A percentile compares a stretch with the other conserved stretches of the same genome.
phyloP scores from a whole-genome alignment of 2,797 vertebrate genomes.

The Echiichthys vipera region DNA sequence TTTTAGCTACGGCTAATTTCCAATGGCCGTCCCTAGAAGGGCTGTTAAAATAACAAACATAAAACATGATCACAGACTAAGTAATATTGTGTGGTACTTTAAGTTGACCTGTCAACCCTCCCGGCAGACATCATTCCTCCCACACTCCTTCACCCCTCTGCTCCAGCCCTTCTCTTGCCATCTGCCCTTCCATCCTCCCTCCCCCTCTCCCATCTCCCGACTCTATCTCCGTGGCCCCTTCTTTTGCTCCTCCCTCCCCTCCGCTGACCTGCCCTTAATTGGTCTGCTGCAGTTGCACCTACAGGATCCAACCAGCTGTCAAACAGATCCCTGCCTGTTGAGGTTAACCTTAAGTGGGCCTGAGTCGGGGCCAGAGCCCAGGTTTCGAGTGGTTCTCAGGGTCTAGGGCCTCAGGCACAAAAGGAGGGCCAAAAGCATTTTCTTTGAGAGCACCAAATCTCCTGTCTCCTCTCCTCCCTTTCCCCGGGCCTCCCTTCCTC shows the following conservation, averaged over 20 bases:
- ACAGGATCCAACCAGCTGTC: constrained; percentile 64
- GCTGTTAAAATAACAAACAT: no score
- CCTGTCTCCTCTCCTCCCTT: constrained; percentile 66
- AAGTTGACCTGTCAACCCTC: constrained; percentile 14
- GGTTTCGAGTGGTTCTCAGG: constrained; percentile 70
- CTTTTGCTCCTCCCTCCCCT: constrained; percentile 24
- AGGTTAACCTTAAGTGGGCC: constrained; percentile 72
- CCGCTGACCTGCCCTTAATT: constrained; percentile 59
- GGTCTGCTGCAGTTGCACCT: constrained; percentile 55
- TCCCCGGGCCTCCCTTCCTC: constrained; percentile 61
- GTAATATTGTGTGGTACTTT: no score
- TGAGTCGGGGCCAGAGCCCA: constrained; percentile 55
- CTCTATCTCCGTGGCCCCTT: constrained; percentile 27
- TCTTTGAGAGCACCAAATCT: constrained; percentile 72
- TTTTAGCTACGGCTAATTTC: no score
- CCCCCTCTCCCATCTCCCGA: constrained; percentile 22
- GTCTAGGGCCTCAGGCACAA: constrained; percentile 70
- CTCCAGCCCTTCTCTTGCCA: constrained; percentile 15
- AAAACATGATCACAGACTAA: no score
- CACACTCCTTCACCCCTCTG: constrained; percentile 7
- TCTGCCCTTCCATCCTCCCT: constrained; percentile 12
- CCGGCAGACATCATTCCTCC: constrained; percentile 3
- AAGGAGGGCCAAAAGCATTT: constrained; percentile 71
- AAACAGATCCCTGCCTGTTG: constrained; percentile 65
- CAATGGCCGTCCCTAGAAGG: no score